Conservation (phyloP, 2,113 vertebrate species). For the Passer domesticus region DNA sequence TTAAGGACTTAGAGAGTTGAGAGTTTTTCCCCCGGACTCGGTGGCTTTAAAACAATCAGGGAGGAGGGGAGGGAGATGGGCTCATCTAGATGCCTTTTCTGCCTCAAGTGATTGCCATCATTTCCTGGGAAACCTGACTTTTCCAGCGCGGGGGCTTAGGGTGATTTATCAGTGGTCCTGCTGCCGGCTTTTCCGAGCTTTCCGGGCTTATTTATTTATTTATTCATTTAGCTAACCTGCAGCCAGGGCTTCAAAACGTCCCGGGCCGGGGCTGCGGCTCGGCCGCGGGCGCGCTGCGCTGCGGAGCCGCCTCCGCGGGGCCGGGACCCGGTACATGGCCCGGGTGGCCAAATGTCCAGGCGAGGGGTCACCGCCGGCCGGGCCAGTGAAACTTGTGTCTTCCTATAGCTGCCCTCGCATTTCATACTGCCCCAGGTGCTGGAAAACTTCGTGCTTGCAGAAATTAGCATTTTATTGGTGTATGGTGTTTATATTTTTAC, state of each 20-base stretch:
- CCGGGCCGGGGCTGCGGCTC: background rate
- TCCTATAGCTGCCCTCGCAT: background rate
- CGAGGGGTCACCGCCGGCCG: background rate
- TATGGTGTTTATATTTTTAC: conserved; percentile 42
- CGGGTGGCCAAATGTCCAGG: accelerated
- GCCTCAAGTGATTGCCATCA: conserved; percentile 51
- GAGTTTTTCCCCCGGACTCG: conserved; percentile 26
- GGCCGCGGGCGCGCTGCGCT: background rate
- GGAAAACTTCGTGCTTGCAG: background rate
- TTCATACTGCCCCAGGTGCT: background rate
- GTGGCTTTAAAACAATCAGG: conserved; percentile 47
- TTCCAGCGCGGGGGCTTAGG: background rate
- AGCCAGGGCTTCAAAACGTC: background rate
- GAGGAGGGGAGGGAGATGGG: conserved; percentile 16
- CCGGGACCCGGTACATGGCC: accelerated
- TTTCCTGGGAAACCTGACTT: conserved; percentile 71
- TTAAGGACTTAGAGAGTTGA: conserved; percentile 75
- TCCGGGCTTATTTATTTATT: background rate
- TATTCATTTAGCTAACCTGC: background rate
- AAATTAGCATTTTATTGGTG: background rate
- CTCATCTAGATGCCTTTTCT: conserved; percentile 52
- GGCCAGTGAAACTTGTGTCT: background rate
- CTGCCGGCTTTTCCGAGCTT: background rate
- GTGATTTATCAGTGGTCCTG: background rate
- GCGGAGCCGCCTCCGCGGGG: background rate